Percentiles rank a stretch among this genome's conserved stretches.
Conservation (phyloP, 2,797 vertebrate genomes). For the Nyctibius grandis region DNA sequence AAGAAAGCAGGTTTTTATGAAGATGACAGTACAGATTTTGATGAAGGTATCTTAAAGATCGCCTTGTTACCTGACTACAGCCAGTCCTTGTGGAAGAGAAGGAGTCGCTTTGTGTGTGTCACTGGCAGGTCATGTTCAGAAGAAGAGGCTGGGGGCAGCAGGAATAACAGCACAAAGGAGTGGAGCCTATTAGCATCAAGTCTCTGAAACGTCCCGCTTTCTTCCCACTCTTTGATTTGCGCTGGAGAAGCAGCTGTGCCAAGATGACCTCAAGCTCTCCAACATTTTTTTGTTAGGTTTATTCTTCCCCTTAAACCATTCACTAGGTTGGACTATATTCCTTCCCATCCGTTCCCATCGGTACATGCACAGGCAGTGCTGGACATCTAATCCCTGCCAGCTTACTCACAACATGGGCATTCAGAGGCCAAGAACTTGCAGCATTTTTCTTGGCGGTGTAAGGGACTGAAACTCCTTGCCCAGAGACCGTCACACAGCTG, state of each 20-base stretch:
- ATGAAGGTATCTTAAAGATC: background rate
- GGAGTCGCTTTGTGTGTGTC: background rate
- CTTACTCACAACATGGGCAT: constrained; percentile 21
- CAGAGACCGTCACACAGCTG: background rate
- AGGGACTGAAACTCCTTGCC: background rate
- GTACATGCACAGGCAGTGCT: background rate
- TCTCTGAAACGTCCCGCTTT: background rate
- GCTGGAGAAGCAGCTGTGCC: background rate
- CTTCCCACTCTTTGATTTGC: background rate
- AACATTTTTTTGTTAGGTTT: background rate
- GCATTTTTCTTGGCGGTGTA: background rate
- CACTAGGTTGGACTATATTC: background rate
- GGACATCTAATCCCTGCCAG: background rate
- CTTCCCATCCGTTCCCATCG: background rate
- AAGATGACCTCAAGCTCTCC: background rate
- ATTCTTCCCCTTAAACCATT: background rate
- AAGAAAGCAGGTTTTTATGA: background rate
- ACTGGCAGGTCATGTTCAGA: background rate
- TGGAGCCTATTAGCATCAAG: background rate
- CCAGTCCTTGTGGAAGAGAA: background rate
- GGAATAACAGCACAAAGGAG: background rate
- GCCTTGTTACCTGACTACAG: background rate
- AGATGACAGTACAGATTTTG: background rate
- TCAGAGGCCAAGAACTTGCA: background rate
- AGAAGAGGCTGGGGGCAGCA: background rate